Evolutionary conservation across 2,797 vertebrate species (phyloP).

Genomic region (Tiaroga cobitis): DNA sequence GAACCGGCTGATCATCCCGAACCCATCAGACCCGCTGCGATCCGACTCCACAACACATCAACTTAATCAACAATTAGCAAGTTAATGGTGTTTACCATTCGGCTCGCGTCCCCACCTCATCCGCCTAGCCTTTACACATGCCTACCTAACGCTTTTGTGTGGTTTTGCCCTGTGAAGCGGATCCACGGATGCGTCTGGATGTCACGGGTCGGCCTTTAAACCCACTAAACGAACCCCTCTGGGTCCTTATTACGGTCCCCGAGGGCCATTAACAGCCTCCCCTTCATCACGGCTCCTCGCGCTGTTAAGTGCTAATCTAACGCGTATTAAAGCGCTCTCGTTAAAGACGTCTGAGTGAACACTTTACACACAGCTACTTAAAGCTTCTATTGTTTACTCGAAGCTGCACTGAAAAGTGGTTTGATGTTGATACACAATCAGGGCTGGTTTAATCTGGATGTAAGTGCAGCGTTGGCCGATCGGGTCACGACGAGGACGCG

Average conservation of each 20-base stretch:
- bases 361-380: constrained; percentile 8
- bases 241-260: constrained; percentile 79
- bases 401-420: constrained; percentile 78
- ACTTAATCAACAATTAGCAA: too few species aligned
- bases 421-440: constrained; percentile 86
- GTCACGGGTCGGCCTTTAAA: constrained; percentile 88
- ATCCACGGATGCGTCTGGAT: constrained; percentile 64
- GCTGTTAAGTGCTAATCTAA: constrained; percentile 91
- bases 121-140: constrained; percentile 1
- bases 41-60: constrained; percentile 80
- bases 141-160: constrained; percentile 58
- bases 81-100: constrained; percentile 90
- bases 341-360: constrained; percentile 25
- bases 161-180: constrained; percentile 74
- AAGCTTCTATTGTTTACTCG: constrained; percentile 70
- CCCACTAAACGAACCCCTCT: constrained; percentile 83
- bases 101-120: constrained; percentile 82
- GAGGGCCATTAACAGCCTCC: constrained; percentile 90
- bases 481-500: constrained; percentile 80
- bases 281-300: constrained; percentile 83
- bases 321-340: constrained; percentile 84
- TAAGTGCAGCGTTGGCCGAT: constrained; percentile 85
- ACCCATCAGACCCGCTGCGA: constrained; percentile 92
- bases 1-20: constrained; percentile 87
- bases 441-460: constrained; percentile 85